Base-by-base conservation (phyloP, 2,888 invertebrate genomes). In the Apoda limacodes region DNA sequence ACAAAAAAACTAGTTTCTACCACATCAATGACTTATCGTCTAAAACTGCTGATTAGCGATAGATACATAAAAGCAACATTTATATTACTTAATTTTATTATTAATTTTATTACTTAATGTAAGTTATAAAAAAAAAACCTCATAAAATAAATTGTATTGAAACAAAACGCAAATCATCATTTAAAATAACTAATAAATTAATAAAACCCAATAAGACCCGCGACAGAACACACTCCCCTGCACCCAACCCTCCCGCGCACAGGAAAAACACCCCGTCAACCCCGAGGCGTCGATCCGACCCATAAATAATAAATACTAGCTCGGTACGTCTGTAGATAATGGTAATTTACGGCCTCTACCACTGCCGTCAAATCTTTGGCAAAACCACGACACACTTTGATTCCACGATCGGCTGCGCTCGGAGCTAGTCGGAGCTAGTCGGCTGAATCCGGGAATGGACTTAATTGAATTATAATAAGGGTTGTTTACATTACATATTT, bases 291-390 rank as follows among this genome's bases (percentile, higher is more conserved):
- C 72, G 65, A 68, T 70, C 65, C 70, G 65, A 48, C 67, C 71
- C 78, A 81, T 82, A 82, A 82, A 82, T 81, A 82, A 81, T 81
- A 81, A 80, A 78, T 68, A 72, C 66, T 67, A 75, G 67, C 68
- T 60, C 69, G 56, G 70, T 63, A 61, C 68, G 75, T 75, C 78
- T 75, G 70, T 62, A 76, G 81, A 81, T 82, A 82, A 78, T 81
- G 71, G 78, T 80, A 76, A 80, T 78, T 76, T 80, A 82, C 74
- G 71, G 62, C 60, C 57, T 57, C 61, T 59, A 67, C 68, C 64
- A 64, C 57, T 60, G 63, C 54, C 68, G 71, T 75, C 75, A 75
- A 66, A 69, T 65, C 70, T 68, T 69, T 72, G 71, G 69, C 69
- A 70, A 58, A 48, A 5, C 24, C 5, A 10, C 23, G 35, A 22